Base-by-base conservation (phyloP, 2,113 vertebrate species). In the Sinosuthora webbiana region DNA sequence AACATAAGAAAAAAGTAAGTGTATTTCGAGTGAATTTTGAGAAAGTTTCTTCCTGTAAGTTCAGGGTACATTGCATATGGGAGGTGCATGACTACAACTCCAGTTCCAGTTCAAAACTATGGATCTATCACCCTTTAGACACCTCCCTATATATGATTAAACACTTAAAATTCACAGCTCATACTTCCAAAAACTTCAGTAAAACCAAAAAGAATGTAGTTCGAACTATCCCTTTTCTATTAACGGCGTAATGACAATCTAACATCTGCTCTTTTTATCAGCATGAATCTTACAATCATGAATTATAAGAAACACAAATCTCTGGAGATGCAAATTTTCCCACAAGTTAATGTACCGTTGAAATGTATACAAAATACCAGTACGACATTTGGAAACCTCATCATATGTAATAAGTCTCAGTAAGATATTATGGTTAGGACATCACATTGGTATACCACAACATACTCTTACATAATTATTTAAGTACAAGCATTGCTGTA, bases 341-440 rank as follows among this genome's bases (percentile, higher is more conserved):
- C 20, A n/a, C 13, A 24, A 49, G 25, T 9, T 13, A 37, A 6
- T 41, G 49, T 8, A 37, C 55, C 4, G 9, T 33, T 71, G 37
- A 81, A 89, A 76, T 1, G 0, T 4, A 47, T 13, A 49, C 28
- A 53, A 53, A 83, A 75, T 13, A 25, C 7, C 44, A 63, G 13
- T 7, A 28, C 0, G 1, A 31, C 9, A 21, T 60, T 52, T 69
- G 23, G 28, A 73, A 55, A 85, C 17, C 19, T 53, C n/a, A 33
- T 15, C 6, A 17, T 15, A 22, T 18, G 13, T 15, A 42, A 8
- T 28, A 42, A 45, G 23, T 30, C 21, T 63, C 1, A 0, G 3
- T 30, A 47, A 39, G 24, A 28, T 42, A 70, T 24, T 44, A 33
- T 8, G 3, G 25, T 42, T 27, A 69, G 17, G 19, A 52, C 20